Base-by-base conservation (phyloP, 2,797 vertebrate genomes). In the Yasuhikotakia modesta region DNA sequence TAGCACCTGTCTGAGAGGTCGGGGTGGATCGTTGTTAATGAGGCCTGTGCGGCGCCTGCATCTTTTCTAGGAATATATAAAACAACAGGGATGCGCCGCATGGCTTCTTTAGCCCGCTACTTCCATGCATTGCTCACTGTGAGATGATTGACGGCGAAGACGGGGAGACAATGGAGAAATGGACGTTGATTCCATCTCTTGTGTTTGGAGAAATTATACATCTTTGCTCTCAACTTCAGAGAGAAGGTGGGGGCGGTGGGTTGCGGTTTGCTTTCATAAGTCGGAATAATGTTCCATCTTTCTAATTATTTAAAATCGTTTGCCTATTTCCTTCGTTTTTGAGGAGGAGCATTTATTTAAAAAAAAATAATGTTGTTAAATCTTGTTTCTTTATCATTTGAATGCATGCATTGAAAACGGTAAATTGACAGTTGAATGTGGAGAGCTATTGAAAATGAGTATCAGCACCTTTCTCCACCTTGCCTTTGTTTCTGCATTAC, bases 1-100 rank as follows among this genome's bases (percentile, higher is more conserved):
- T 96, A 95, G 95, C 96, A 99, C 96, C 96, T 99, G 96, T 96
- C 96, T 94, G 93, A 94, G 88, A 94, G 95, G 94, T 94, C 93
- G 94, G 93, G 91, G 92, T 88, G 90, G 95, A 94, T 94, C 91
- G 91, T 91, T 94, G 94, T 95, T 95, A 95, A 95, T 94, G 93
- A 94, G 92, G 89, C 93, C 92, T 89, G 93, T 94, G 92, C 90
- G 90, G 92, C 92, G 89, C 79, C 91, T 92, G 91, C 93, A 90
- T 94, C 91, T 39, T 81, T 84, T 57, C 82, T 73, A 50, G 79
- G 83, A 88, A 86, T 86, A 90, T 89, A 87, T 87, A 80, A 84
- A 86, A 79, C 88, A 87, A 83, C 86, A 79, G 88, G 87, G 88
- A 91, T 89, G 88, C 86, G 86, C 87, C 83, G 84, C 85, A 87